Conservation (phyloP, 2,797 vertebrate genomes). For the Sciaenops ocellatus region DNA sequence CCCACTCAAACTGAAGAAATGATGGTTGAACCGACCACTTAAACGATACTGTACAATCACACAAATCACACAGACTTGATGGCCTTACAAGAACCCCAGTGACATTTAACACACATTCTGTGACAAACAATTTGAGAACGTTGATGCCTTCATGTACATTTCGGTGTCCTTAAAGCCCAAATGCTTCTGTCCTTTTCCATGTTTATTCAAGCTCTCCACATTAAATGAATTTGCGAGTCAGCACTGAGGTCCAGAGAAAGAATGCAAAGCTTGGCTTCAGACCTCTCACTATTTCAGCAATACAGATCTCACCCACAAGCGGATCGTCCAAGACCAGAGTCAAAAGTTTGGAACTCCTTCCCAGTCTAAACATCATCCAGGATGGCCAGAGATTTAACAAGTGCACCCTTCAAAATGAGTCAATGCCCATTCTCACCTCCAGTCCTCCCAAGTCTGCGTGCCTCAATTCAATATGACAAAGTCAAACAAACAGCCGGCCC, state of each 20-base stretch:
- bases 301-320: conserved; percentile 50
- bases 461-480: conserved; percentile 76
- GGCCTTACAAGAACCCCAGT: background rate
- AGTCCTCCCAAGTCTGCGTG: conserved; percentile 46
- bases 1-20: background rate
- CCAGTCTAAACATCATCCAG: conserved; percentile 75
- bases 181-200: conserved; percentile 56
- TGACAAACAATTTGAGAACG: background rate
- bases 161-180: conserved; percentile 26
- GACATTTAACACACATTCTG: conserved; percentile 18
- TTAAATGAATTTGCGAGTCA: conserved; percentile 71
- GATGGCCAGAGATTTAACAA: conserved; percentile 69
- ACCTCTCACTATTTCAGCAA: conserved; percentile 46
- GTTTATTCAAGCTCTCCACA: conserved; percentile 62
- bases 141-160: conserved; percentile 47
- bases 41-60: background rate
- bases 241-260: conserved; percentile 73
- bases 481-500: conserved; percentile 79
- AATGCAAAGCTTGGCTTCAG: conserved; percentile 68
- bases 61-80: background rate
- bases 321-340: conserved; percentile 58
- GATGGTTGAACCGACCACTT: no score
- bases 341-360: conserved; percentile 53
- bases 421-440: conserved; percentile 57
- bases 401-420: conserved; percentile 72